Conservation (phyloP, 2,797 vertebrate genomes). For the Ciconia nigra region DNA sequence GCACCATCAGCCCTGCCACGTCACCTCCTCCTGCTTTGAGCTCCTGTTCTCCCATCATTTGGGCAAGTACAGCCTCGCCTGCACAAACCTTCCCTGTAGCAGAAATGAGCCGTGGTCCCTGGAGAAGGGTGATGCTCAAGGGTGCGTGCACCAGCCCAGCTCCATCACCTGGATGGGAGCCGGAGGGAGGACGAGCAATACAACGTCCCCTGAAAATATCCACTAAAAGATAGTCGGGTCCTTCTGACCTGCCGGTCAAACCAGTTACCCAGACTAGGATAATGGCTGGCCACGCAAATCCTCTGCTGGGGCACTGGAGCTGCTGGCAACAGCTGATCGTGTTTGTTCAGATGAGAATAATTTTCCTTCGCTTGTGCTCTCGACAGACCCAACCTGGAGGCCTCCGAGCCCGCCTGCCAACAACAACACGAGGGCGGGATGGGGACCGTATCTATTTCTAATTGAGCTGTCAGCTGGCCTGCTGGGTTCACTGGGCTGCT, state of each 20-base stretch:
- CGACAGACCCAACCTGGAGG: slow-evolving; percentile 47
- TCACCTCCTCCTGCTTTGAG: neutral
- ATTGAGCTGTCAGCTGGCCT: slow-evolving; percentile 38
- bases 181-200: neutral
- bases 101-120: neutral
- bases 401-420: slow-evolving; percentile 45
- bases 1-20: fast-evolving
- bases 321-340: slow-evolving; percentile 41
- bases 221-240: neutral
- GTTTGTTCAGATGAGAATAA: slow-evolving; percentile 76
- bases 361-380: slow-evolving; percentile 66
- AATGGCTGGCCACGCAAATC: neutral
- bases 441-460: neutral
- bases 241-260: neutral
- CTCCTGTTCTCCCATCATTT: neutral
- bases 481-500: neutral
- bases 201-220: neutral
- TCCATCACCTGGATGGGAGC: neutral
- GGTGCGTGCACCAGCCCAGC: neutral
- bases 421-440: slow-evolving; percentile 53
- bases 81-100: neutral
- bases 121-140: neutral
- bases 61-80: neutral
- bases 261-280: neutral
- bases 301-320: slow-evolving; percentile 11